Base-by-base conservation (phyloP, 2,888 invertebrate species). In the Lobophora halterata region DNA sequence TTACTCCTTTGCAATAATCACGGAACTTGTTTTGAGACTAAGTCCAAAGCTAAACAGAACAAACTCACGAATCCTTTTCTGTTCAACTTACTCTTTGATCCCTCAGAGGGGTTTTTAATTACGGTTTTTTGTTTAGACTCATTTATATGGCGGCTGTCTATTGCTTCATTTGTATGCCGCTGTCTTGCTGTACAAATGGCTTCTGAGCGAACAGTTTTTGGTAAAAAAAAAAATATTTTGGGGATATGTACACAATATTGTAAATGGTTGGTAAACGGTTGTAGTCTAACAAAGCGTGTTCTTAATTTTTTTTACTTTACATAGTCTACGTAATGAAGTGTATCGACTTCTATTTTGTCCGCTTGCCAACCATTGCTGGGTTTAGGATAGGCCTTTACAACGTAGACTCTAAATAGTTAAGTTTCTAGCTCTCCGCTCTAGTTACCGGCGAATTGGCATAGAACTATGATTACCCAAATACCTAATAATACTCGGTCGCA, bases 61-160 rank as follows among this genome's bases (percentile, higher is more conserved):
- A 6, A 33, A 29, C 40, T 10, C 3, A 12, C 1, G 1, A 14
- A 16, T 2, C 23, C 36, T 21, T 25, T 5, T 31, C 24, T 32
- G 18, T 23, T 17, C 10, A 4, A n/a, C 3, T 13, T 42, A 34
- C 17, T 47, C 47, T 46, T 37, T 49, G 47, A 8, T 13, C 13
- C 16, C 18, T 25, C 41, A 41, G 38, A 43, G 44, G 31, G 41
- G 52, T 51, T 58, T 50, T 55, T 56, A 56, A 56, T 56, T 52
- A 52, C 44, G 48, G 47, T 56, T 65, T 61, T 61, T 58, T 58
- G 56, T 58, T 56, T 49, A 46, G 44, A 39, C 50, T 60, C 55
- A 59, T 62, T 58, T 58, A 58, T 49, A 54, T 50, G 42, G 47
- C 49, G 28, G 51, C 52, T 54, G 54, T 51, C 52, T 52, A 56